Conservation (phyloP, 2,797 vertebrate genomes). For the Chloroceryle amazona region DNA sequence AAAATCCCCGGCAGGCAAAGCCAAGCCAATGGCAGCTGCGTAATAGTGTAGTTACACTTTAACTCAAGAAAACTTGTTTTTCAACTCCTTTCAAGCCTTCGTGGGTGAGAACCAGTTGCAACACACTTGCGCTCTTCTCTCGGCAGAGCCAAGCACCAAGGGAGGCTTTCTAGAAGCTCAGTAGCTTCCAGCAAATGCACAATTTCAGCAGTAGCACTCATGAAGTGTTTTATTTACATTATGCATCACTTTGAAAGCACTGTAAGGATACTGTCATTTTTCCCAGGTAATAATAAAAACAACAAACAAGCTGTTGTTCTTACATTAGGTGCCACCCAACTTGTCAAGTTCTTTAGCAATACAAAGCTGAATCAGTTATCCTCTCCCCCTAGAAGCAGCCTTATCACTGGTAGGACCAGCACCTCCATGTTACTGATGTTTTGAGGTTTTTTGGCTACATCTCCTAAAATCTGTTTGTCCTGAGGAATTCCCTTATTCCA, state of each 20-base stretch:
- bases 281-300: background rate
- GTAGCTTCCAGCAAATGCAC: background rate
- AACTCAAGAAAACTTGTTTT: constrained; percentile 37
- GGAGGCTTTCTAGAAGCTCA: background rate
- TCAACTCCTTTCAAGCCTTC: background rate
- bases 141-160: background rate
- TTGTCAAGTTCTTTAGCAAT: background rate
- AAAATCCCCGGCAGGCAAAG: background rate
- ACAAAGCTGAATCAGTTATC: background rate
- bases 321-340: background rate
- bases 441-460: background rate
- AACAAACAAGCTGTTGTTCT: background rate
- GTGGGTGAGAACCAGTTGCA: background rate
- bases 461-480: background rate
- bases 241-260: background rate
- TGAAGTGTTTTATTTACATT: background rate
- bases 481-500: constrained; percentile 31
- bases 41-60: background rate
- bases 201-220: background rate
- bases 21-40: background rate
- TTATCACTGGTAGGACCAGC: background rate
- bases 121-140: fast-evolving
- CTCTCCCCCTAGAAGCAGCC: background rate
- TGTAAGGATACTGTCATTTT: background rate
- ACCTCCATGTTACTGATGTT: background rate